phyloP scores from a whole-genome alignment of 2,888 invertebrate genomes.

The Chloroclysta siterata region DNA sequence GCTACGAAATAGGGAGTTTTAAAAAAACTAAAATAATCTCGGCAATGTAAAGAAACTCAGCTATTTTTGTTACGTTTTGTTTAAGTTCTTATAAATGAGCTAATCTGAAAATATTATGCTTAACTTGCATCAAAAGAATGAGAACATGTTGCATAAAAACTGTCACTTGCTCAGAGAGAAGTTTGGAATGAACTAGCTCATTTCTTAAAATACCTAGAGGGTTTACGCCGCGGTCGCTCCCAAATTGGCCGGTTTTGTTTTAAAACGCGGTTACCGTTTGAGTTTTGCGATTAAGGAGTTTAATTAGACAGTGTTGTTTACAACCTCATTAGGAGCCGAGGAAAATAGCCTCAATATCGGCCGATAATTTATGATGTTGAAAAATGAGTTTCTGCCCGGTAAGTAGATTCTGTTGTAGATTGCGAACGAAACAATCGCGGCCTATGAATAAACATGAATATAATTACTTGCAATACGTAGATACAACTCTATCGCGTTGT shows the following conservation, averaged over 20 bases:
- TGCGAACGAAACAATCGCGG: constrained; percentile 64
- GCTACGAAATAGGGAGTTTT: no score
- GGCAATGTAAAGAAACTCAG: no score
- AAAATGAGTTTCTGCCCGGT: constrained; percentile 75
- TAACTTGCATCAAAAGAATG: no score
- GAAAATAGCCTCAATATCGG: constrained; percentile 76
- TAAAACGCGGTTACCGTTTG: constrained; percentile 83
- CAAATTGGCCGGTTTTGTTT: constrained; percentile 84
- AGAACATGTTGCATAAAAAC: no score
- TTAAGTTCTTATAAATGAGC: no score
- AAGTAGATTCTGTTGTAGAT: constrained; percentile 69
- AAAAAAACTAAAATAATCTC: no score
- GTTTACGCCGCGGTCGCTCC: constrained; percentile 81
- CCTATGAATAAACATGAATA: constrained; percentile 70
- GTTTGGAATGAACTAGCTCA: constrained; percentile 17
- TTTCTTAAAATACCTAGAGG: not conserved
- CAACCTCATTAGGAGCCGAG: constrained; percentile 81
- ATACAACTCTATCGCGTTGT: constrained; percentile 44
- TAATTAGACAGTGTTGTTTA: constrained; percentile 84
- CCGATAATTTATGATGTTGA: constrained; percentile 81
- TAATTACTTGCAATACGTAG: constrained; percentile 45
- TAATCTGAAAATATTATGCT: no score
- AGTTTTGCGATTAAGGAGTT: constrained; percentile 85
- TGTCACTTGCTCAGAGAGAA: no score
- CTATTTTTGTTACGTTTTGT: no score